Base-by-base conservation (phyloP, 2,888 invertebrate genomes). In the Xylocampa areola region DNA sequence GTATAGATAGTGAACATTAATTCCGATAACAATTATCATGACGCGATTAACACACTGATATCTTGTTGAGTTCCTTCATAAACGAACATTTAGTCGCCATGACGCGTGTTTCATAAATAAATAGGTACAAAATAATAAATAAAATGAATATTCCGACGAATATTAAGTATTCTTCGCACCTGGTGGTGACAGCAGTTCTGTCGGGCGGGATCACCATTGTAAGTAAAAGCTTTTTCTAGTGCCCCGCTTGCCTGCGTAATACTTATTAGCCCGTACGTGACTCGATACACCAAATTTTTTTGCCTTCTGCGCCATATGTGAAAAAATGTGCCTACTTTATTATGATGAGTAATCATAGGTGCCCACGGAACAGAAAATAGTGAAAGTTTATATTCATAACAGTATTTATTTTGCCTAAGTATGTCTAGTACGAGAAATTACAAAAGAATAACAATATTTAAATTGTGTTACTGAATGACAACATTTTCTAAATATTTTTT, bases 21-120 rank as follows among this genome's bases (percentile, higher is more conserved):
- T 85, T 79, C 68, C 80, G 90, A 90, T 90, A 90, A 89, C 86
- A 89, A 90, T 90, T 90, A 90, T 90, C 90, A 83, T 73, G 81
- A 71, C 76, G 73, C 81, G 89, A 90, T 87, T 89, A 88, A 84
- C 78, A 64, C 61, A 73, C 60, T 73, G 81, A 85, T 86, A 82
- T 75, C 70, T 73, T 73, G 72, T 76, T 76, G 73, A 78, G 77
- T 82, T 82, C 82, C 84, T 86, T 85, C 77, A 78, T 77, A 77
- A 73, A 68, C 77, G 81, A 71, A 66, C 78, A 74, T 72, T 77
- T 72, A 64, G 68, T 61, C 67, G 82, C 71, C 69, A 84, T 85
- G 84, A 82, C 84, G 85, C 81, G 81, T 80, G 57, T 65, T 60
- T 52, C 63, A 68, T 55, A 70, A 64, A 59, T 60, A 49, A 36